These are phyloP conservation scores for Heliangelus exortis DNA, from an alignment of 2,797 vertebrate species.

Conservation along the genomic window DNA sequence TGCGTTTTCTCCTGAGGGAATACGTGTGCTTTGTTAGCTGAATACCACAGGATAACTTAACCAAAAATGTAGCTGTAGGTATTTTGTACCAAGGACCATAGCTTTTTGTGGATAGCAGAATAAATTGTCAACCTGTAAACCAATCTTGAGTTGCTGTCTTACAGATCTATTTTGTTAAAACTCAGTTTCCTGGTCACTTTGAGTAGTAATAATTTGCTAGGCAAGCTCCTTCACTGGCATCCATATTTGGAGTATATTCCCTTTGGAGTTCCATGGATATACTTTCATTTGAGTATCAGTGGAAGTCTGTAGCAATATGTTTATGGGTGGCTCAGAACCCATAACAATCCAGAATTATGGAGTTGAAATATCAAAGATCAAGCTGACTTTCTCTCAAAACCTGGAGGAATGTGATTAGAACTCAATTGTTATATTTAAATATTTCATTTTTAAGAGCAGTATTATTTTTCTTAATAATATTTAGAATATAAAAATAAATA, in stretches of 20 bases:
- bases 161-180: background rate
- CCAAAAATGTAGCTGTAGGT: background rate
- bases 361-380: background rate
- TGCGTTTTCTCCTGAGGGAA: background rate
- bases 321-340: background rate
- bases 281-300: background rate
- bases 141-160: background rate
- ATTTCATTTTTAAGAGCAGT: background rate
- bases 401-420: background rate
- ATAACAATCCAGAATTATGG: background rate
- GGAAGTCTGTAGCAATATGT: background rate
- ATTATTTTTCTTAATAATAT: background rate
- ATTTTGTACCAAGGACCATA: background rate
- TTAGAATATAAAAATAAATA: background rate
- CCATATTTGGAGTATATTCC: background rate
- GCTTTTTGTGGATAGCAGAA: background rate
- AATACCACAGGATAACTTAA: background rate
- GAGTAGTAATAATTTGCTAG: background rate
- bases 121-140: background rate
- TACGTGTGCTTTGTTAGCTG: background rate
- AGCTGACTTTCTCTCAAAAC: background rate
- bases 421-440: background rate
- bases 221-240: background rate
- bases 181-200: background rate
- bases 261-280: background rate